Percentiles rank a stretch among this genome's conserved stretches.
These are phyloP conservation scores for Thripadectes ignobilis DNA, from an alignment of 2,797 vertebrate genomes.

Conservation along the genomic window DNA sequence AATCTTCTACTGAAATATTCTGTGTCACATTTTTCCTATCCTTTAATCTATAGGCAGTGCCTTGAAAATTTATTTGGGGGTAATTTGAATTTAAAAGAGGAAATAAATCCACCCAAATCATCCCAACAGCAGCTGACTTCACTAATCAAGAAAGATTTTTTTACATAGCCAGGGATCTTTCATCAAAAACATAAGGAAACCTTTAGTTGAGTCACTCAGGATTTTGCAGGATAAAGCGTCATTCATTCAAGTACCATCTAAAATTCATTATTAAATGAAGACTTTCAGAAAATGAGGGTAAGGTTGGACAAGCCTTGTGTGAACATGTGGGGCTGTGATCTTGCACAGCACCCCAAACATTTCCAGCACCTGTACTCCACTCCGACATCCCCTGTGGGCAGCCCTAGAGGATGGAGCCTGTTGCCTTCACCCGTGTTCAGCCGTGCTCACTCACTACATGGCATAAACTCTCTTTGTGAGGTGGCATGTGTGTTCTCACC, in stretches of 20 bases:
- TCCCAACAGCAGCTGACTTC: conserved; percentile 39
- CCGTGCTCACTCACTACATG: rapidly evolving
- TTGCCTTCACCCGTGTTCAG: rapidly evolving
- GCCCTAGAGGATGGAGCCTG: background rate
- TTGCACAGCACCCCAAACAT: background rate
- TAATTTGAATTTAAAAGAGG: conserved; percentile 68
- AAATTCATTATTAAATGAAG: conserved; percentile 11
- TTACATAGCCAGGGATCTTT: conserved; percentile 34
- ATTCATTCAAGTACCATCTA: background rate
- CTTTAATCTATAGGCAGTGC: conserved; percentile 59
- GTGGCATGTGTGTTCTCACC: background rate
- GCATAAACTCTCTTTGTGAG: background rate
- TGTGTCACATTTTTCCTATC: conserved; percentile 40
- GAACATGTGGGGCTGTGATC: background rate
- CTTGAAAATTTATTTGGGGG: conserved; percentile 58
- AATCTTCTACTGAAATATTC: conserved; percentile 48
- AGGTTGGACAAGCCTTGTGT: background rate
- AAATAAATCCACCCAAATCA: conserved; percentile 56
- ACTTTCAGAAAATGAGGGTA: background rate
- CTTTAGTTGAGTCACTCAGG: conserved; percentile 6
- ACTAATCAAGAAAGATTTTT: conserved; percentile 61
- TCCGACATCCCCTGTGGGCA: background rate
- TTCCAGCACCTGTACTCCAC: background rate
- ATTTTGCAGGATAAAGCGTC: conserved; percentile 20
- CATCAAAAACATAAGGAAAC: conserved; percentile 43